A percentile compares a stretch with the other conserved stretches of the same genome.
phyloP scores from a whole-genome alignment of 1,140 invertebrate species.

The Dinoponera quadriceps region DNA sequence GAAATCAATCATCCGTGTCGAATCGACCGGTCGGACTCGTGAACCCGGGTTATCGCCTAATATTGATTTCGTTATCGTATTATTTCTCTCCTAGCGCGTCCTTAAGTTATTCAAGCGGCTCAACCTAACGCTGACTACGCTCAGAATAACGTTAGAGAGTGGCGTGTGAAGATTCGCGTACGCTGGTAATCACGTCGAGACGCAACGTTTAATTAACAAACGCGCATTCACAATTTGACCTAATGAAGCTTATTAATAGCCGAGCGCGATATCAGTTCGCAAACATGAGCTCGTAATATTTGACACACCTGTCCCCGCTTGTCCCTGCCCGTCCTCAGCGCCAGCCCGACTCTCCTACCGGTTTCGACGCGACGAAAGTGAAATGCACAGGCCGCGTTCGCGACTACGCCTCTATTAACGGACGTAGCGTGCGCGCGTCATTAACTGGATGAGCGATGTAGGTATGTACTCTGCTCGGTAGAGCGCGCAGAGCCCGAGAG shows the following conservation, averaged over 20 bases:
- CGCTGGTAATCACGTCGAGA: background rate
- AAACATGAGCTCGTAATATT: constrained; percentile 26
- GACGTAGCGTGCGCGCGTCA: background rate
- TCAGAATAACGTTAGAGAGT: background rate
- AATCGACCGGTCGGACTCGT: too few species aligned
- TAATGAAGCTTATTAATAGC: constrained; percentile 19
- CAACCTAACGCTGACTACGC: too few species aligned
- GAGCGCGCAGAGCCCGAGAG: too few species aligned
- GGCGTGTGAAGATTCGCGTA: background rate
- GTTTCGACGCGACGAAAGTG: constrained; percentile 36
- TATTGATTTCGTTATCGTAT: too few species aligned
- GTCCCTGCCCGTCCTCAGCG: too few species aligned
- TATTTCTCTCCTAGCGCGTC: too few species aligned
- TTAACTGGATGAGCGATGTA: constrained; percentile 25
- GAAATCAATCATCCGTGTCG: too few species aligned
- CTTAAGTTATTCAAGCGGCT: too few species aligned
- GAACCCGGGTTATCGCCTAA: too few species aligned
- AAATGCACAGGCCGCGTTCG: background rate
- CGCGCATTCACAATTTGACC: background rate
- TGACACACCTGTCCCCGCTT: background rate
- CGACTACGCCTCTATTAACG: background rate
- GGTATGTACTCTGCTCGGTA: background rate
- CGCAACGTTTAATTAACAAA: constrained; percentile 33
- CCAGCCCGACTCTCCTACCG: too few species aligned
- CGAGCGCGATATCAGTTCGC: background rate